Base-by-base conservation (phyloP, 1,140 invertebrate genomes). In the Ladona fulva region DNA sequence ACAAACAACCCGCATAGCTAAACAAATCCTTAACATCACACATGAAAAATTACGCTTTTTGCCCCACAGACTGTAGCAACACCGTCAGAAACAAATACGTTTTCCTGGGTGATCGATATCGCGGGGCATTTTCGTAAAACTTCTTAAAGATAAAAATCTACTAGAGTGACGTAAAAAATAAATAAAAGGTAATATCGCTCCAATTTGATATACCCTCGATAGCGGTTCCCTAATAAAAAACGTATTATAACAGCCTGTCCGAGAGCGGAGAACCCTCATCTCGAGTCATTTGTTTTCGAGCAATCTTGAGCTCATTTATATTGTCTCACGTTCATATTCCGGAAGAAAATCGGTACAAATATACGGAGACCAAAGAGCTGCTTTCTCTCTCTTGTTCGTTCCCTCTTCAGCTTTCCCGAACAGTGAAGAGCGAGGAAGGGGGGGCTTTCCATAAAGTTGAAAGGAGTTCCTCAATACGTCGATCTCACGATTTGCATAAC, bases 141-240 rank as follows among this genome's bases (percentile, higher is more conserved):
- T 12, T 12, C 52, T 19, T 12, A 1, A 3, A 66, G 52, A 66
- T 66, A 66, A 19, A 22, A 66, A 66, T 66, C 52, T 66, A 22
- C 14, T 6, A 66, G 52, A 22, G 52, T 3, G n/a, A 19, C 16
- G 52, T 16, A 66, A 66, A 66, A 66, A 19, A 66, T 66, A 66
- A 66, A 66, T 66, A 22, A 16, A 66, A 66, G 16, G 52, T 66
- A 66, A 66, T 22, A 66, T 19, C 52, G 52, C 52, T 66, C 52
- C 52, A 12, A 66, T 66, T 66, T 66, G 52, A 66, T 66, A 66
- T 66, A 16, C 52, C 52, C 52, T 66, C 52, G 52, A 66, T 66
- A 66, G 52, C 52, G n/a, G 52, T 66, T 66, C n/a, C 52, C 16
- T 66, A 66, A 66, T 66, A 66, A 66, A 66, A 66, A 66, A 66